A percentile compares a stretch with the other conserved stretches of the same genome.
These are phyloP conservation scores for Parauchenoglanis ngamensis DNA, from an alignment of 2,797 vertebrate species.

Conservation along the genomic window DNA sequence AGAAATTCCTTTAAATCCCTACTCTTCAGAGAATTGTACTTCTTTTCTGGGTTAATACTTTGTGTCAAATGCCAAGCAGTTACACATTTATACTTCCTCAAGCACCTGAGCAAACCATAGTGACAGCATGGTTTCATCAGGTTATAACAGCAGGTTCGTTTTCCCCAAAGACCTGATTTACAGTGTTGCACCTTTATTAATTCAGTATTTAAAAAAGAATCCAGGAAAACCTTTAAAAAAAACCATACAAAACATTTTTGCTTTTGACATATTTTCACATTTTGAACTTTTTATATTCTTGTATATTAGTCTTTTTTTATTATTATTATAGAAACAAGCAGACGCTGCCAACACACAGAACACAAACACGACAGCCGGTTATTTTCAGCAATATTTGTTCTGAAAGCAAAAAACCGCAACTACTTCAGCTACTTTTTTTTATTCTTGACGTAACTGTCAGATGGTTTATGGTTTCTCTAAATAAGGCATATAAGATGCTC, in stretches of 20 bases:
- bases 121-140: slow-evolving; percentile 6
- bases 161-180: slow-evolving; percentile 1
- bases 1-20: background rate
- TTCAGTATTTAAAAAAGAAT: background rate
- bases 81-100: slow-evolving; percentile 8
- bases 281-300: slow-evolving; percentile 2
- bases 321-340: slow-evolving; percentile 36
- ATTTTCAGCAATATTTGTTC: slow-evolving; percentile 42
- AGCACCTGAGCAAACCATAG: background rate
- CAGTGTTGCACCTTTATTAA: background rate
- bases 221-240: background rate
- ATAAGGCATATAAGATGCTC: slow-evolving; percentile 23
- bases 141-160: slow-evolving; percentile 1
- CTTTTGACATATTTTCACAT: background rate
- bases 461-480: slow-evolving; percentile 7
- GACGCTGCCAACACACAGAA: slow-evolving; percentile 26
- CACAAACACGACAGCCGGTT: slow-evolving; percentile 28
- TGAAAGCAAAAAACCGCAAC: slow-evolving; percentile 26
- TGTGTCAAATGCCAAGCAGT: background rate
- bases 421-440: slow-evolving; percentile 1
- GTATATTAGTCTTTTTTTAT: slow-evolving; percentile 32
- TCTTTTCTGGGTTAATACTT: background rate
- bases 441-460: slow-evolving; percentile 12
- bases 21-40: background rate
- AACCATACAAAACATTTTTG: background rate